Base-by-base conservation (phyloP, 2,113 vertebrate species). In the Dasyprocta punctata region DNA sequence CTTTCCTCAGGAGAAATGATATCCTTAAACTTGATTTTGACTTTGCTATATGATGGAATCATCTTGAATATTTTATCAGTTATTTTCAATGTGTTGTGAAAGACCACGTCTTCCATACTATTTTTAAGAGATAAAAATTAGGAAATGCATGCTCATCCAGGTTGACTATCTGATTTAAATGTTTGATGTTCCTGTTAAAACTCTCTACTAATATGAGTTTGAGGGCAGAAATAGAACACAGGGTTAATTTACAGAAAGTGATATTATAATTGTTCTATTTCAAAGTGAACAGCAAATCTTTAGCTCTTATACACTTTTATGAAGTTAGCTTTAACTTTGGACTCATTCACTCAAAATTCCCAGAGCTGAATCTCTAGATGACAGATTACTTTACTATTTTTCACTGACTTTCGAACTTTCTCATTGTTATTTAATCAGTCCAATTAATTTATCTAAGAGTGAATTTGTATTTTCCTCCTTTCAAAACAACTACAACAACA, bases 21-120 rank as follows among this genome's bases (percentile, higher is more conserved):
- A 94, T 69, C 84, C 80, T 4, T 24, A 92, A 98, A 97, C 95
- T 96, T 83, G 0, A 97, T 44, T 92, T 97, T 94, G 19, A 54
- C n/a, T 54, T 20, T 9, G 6, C 61, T 88, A 82, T 89, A 22
- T 90, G 28, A 16, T 88, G 0, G 58, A 14, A 86, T 63, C 60
- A 49, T 38, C 61, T 44, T 96, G 56, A 92, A 60, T 30, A 44
- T 80, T 96, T 86, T 52, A 60, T 12, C 9, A 63, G 69, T 69
- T 92, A 41, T 54, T 92, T 92, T 95, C 71, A 36, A 9, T 49
- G 36, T 24, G 3, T 49, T 86, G 0, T 38, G 38, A n/a, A 3
- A 36, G 5, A 4, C 19, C 3, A 92, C 11, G 28, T 90, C 38
- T 93, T 97, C 5, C 22, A 49, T 54, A 38, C 33, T 71, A 54